These are phyloP conservation scores for Callopanchax toddi DNA, from an alignment of 2,113 vertebrate genomes.

Conservation along the genomic window DNA sequence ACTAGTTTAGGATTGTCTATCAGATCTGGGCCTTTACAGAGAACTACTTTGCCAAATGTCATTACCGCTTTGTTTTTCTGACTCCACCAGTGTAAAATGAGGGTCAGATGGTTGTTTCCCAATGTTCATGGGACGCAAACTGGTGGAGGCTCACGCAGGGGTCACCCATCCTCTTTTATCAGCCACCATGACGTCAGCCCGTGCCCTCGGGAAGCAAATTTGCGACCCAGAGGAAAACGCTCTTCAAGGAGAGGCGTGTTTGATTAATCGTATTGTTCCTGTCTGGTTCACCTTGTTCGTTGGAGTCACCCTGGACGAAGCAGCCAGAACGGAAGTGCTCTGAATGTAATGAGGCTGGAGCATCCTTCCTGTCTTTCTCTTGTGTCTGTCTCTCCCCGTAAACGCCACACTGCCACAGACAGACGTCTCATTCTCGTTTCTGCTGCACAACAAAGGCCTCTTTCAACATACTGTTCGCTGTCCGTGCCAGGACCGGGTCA, in stretches of 20 bases:
- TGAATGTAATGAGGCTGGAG: constrained; percentile 73
- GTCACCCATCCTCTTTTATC: constrained; percentile 57
- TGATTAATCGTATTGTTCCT: constrained; percentile 76
- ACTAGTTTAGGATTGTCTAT: constrained; percentile 28
- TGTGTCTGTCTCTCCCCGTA: constrained; percentile 43
- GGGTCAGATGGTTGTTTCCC: constrained; percentile 50
- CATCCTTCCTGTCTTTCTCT: constrained; percentile 63
- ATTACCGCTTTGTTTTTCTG: constrained; percentile 19
- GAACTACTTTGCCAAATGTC: constrained; percentile 16
- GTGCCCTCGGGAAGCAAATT: constrained; percentile 63
- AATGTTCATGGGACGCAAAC: constrained; percentile 24
- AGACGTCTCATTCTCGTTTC: constrained; percentile 52
- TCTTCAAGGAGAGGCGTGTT: constrained; percentile 68
- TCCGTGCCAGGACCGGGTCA: constrained; percentile 13
- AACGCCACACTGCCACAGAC: constrained; percentile 45
- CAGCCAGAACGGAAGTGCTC: constrained; percentile 61
- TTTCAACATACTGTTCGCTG: constrained; percentile 34
- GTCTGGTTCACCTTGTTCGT: constrained; percentile 71
- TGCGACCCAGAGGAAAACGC: constrained; percentile 64
- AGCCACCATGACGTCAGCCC: constrained; percentile 62
- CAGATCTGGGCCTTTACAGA: constrained; percentile 12
- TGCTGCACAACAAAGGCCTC: constrained; percentile 51
- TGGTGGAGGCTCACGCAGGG: constrained; percentile 40
- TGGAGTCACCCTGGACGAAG: constrained; percentile 66
- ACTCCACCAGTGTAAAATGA: constrained; percentile 22